Conservation (phyloP, 1,140 invertebrate genomes). For the Drosophila pseudoananassae region DNA sequence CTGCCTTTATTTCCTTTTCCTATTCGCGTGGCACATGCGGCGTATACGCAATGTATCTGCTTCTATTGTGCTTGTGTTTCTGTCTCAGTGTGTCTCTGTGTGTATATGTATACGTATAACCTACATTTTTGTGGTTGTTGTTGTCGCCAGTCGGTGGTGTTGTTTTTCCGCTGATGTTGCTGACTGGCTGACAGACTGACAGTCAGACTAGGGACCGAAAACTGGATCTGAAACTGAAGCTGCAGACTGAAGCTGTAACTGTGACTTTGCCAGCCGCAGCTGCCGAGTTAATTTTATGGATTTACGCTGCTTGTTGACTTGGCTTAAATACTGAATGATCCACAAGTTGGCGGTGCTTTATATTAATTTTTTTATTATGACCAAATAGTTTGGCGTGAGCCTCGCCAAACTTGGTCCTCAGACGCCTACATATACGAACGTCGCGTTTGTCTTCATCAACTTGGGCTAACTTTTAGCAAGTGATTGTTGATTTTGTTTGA, state of each 20-base stretch:
- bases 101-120: slow-evolving; percentile 46
- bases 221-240: slow-evolving; percentile 15
- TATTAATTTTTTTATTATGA: slow-evolving; percentile 64
- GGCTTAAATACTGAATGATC: slow-evolving; percentile 59
- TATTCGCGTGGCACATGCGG: slow-evolving; percentile 40
- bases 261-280: slow-evolving; percentile 35
- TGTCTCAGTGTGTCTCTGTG: slow-evolving; percentile 17
- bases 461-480: slow-evolving; percentile 57
- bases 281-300: slow-evolving; percentile 50
- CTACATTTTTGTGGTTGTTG: slow-evolving; percentile 55
- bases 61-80: slow-evolving; percentile 25
- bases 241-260: slow-evolving; percentile 10
- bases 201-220: slow-evolving; percentile 13
- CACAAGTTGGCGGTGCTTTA: slow-evolving; percentile 52
- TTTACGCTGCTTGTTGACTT: slow-evolving; percentile 57
- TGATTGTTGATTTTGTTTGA: slow-evolving; percentile 76
- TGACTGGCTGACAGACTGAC: slow-evolving; percentile 41
- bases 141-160: slow-evolving; percentile 1
- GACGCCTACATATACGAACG: background rate
- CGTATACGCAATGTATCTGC: slow-evolving; percentile 59
- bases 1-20: slow-evolving; percentile 35
- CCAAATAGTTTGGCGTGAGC: slow-evolving; percentile 50
- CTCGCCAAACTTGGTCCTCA: slow-evolving; percentile 7
- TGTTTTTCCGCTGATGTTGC: slow-evolving; percentile 31
- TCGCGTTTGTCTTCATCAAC: slow-evolving; percentile 58